Conservation (phyloP, 2,113 vertebrate genomes). For the Ptychochromis oligacanthus region DNA sequence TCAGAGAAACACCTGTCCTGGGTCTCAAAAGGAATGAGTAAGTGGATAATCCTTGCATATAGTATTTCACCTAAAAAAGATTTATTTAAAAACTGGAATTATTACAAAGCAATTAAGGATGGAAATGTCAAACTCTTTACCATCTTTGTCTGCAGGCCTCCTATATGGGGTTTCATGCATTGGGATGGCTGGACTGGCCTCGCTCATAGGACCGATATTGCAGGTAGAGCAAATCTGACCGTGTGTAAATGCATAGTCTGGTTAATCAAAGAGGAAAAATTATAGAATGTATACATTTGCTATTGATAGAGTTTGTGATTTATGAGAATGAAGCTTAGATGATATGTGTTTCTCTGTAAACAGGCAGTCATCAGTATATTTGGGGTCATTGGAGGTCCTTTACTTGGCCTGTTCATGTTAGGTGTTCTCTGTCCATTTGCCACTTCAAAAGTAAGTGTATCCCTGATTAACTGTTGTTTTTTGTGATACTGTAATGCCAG, state of each 20-base stretch:
- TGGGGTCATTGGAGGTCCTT: slow-evolving; percentile 80
- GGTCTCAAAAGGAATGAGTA: slow-evolving; percentile 85
- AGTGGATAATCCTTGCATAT: slow-evolving; percentile 41
- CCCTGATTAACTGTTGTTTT: neutral
- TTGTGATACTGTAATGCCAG: too few species aligned
- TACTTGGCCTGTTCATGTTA: slow-evolving; percentile 82
- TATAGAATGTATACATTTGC: neutral
- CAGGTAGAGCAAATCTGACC: slow-evolving; percentile 69
- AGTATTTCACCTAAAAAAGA: neutral
- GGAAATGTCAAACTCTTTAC: neutral
- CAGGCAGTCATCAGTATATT: slow-evolving; percentile 81
- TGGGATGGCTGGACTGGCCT: slow-evolving; percentile 82
- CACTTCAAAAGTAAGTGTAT: slow-evolving; percentile 80
- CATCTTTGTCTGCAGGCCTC: slow-evolving; percentile 66
- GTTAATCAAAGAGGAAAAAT: accelerated
- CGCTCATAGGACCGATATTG: slow-evolving; percentile 80
- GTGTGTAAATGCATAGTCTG: neutral
- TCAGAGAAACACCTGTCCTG: slow-evolving; percentile 83
- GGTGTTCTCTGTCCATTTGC: slow-evolving; percentile 82
- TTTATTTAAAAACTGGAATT: neutral
- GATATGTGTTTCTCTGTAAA: neutral
- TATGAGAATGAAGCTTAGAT: neutral
- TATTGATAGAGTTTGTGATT: neutral
- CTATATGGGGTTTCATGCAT: slow-evolving; percentile 80
- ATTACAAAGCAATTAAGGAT: neutral